Evolutionary conservation across 2,888 invertebrate genomes (phyloP).

Genomic region (Clitarchus hookeri): DNA sequence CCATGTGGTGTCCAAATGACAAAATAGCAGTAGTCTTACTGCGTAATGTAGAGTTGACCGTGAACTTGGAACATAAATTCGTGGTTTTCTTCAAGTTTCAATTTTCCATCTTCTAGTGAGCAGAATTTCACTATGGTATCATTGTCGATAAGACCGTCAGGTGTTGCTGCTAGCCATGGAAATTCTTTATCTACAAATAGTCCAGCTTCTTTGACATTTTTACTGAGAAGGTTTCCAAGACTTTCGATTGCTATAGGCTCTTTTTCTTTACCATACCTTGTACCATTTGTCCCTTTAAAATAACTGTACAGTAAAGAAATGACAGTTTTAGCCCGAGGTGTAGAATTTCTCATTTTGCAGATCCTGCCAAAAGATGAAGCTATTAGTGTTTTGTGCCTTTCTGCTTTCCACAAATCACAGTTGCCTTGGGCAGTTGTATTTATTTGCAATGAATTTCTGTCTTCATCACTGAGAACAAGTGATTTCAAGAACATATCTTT

Average conservation of each 20-base stretch:
- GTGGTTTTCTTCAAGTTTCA: neutral
- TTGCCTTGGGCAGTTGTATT: neutral
- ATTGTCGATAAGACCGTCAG: neutral
- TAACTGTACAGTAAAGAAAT: neutral
- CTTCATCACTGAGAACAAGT: no score
- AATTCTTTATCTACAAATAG: neutral
- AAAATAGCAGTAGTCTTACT: neutral
- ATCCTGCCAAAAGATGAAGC: neutral
- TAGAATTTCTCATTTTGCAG: neutral
- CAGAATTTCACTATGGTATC: neutral
- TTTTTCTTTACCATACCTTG: conserved; percentile 2
- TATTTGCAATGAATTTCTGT: neutral
- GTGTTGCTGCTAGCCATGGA: neutral
- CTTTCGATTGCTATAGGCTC: neutral
- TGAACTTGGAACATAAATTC: neutral
- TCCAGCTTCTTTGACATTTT: neutral
- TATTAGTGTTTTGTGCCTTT: neutral
- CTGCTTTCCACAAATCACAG: no score
- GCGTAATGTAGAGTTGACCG: neutral
- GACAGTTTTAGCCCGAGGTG: neutral
- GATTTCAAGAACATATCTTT: no score
- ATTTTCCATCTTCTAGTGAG: neutral
- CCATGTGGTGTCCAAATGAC: neutral
- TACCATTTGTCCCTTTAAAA: neutral
- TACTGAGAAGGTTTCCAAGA: neutral